Conservation (phyloP, 2,113 vertebrate genomes). For the Mustela nigripes region DNA sequence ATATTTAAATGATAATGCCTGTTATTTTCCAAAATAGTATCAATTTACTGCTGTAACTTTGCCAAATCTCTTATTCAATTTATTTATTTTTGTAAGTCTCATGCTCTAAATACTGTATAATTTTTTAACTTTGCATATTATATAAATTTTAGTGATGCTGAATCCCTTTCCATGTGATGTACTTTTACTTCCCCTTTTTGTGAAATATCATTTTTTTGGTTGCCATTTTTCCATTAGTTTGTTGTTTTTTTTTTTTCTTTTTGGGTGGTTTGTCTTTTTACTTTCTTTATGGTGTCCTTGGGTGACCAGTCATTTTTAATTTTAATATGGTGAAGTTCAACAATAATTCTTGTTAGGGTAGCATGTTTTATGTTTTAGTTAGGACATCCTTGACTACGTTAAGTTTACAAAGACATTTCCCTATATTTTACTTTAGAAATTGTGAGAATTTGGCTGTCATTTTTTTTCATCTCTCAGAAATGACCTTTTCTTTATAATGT, state of each 20-base stretch:
- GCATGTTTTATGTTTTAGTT: neutral
- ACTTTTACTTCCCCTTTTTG: neutral
- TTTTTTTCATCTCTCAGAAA: neutral
- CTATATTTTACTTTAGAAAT: neutral
- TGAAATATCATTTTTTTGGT: neutral
- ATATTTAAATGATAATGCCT: neutral
- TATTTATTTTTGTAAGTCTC: neutral
- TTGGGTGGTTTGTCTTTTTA: neutral
- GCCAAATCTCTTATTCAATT: neutral
- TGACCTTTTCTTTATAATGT: neutral
- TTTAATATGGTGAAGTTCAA: neutral
- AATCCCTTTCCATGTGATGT: neutral
- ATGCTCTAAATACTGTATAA: neutral
- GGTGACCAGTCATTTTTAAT: neutral
- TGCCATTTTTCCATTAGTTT: neutral
- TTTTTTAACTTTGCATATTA: neutral
- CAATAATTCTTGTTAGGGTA: neutral
- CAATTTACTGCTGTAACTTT: neutral
- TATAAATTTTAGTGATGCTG: neutral
- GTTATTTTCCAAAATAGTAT: neutral
- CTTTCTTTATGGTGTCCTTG: neutral
- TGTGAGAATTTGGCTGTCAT: neutral
- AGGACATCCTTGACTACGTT: neutral
- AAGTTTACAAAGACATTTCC: neutral
- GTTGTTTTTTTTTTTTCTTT: neutral